Base-by-base conservation (phyloP, 1,140 invertebrate species). In the Eumeta japonica region DNA sequence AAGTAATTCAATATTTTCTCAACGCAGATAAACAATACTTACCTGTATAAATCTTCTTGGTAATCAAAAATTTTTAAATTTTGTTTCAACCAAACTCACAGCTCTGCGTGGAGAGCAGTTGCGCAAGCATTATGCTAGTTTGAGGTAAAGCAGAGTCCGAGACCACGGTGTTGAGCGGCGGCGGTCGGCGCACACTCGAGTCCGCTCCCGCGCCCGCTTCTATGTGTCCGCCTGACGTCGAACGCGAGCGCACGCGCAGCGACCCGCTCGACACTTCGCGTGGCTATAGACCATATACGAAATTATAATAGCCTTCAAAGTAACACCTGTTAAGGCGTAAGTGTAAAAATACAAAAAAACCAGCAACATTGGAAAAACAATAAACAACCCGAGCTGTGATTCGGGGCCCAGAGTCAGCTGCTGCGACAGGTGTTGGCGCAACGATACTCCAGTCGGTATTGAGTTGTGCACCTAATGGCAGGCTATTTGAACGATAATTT, bases 401-500 rank as follows among this genome's bases (percentile, higher is more conserved):
- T 24, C 20, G 20, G n/a, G 46, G 46, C n/a, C 50, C 42, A 10
- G 47, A 38, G 2, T 48, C 42, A 14, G 46, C 45, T 11, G 43
- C 46, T 30, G 55, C 48, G 11, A 53, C 34, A 14, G 45, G 16
- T 18, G 51, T 39, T 24, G 55, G 54, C 37, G 49, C 46, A 34
- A 36, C 51, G 14, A 65, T 57, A 16, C 50, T 43, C 68, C 68
- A 73, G 32, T 74, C 70, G 1, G 64, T 41, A 43, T 56, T 55
- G 31, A 71, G 52, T 49, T 70, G 63, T 29, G 79, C 67, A 40
- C 79, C 80, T n/a, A 81, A 52, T 2, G 80, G 79, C 43, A 81
- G 43, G 52, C 79, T 81, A 48, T 80, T 79, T 30, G 79, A 81
- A 10, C 80, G 71, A 56, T 71, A 79, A 53, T 78, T 79, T 45